Base-by-base conservation (phyloP, 64 coral and sea anemone genomes). In the Porites australiensis region DNA sequence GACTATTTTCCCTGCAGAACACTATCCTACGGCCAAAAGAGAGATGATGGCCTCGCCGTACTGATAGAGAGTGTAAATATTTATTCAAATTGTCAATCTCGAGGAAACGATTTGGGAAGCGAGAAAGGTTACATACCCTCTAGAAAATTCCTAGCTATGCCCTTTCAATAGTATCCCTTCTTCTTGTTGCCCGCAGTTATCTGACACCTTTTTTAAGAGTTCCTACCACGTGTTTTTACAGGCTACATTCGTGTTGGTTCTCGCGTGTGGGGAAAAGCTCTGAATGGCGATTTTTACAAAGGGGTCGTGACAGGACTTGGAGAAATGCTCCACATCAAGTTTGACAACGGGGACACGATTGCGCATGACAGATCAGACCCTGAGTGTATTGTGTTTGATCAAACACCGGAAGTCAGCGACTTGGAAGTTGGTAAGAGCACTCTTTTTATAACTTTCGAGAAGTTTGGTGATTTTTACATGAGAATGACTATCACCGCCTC, bases 231-330 rank as follows among this genome's bases (percentile, higher is more conserved):
- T 89, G 22, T 79, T 73, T 74, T 53, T 82, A 1, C 55, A 98
- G 96, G 96, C 22, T 98, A 90, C 55, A 98, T 98, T 43, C 96
- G 96, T 63, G 96, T 98, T 67, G 96, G 96, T 44, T 95, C 96
- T 14, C 64, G 94, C 52, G 96, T 98, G 3, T 98, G 96, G 96
- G 96, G 94, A 16, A 95, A 95, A 61, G 96, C 96, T 57, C 46
- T 98, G 69, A 98, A 98, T 93, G 96, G 96, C 50, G 96, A 98
- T 86, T 98, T 94, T 46, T 98, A 98, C 67, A 95, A 95, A 88
- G 96, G 96, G 6, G 58, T 93, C 49, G 96, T 98, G 19, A 98
- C 96, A 51, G 96, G 96, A 4, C 58, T 98, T 43, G 96, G 96
- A 50, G 93, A 98, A 77, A 93, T 95, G 94, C 78, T 98, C n/a